Evolutionary conservation across 2,888 invertebrate species (phyloP), one percentile per base, ranked within the genome.

Genomic region (Rhagonycha lutea): DNA sequence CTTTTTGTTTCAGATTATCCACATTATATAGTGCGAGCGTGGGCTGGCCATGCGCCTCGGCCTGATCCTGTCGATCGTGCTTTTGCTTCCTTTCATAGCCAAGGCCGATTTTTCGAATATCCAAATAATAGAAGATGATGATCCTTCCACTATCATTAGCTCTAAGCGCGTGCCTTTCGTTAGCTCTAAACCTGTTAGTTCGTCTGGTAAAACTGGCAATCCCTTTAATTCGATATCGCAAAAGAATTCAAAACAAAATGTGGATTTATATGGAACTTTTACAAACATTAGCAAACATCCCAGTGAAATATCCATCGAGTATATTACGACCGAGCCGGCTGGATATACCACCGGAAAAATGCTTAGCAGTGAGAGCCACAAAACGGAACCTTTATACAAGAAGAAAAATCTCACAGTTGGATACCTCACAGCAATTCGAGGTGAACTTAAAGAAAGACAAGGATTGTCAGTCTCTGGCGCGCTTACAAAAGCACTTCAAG

Each of bases 381-480:
- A 83, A 89, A 73, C 61, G 18, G 91, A 90, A 88, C 89, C 89
- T 86, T 86, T 89, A 83, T 87, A 89, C 88, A 90, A 89, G 89
- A 90, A 88, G 87, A 90, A 87, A 81, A 84, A 90, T 78, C 91
- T 97, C 84, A 95, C 93, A 83, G 91, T 97, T 84, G 97, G 97
- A 79, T 97, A 96, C 89, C 90, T 97, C 85, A 94, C 96, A 70
- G 95, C 96, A 74, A 91, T 94, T 86, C 94, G 92, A 87, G 88
- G 87, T 18, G 92, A 91, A 73, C 90, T 93, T 81, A 93, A 92
- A 84, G 94, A 94, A 86, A 91, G 95, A 79, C 95, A 95, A 88
- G 97, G 97, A 18, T 91, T 97, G 83, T 92, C 94, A 80, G 94
- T 97, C 84, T 96, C 96, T 71, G 98, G 98, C 74, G 98, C 98